Percentiles rank a stretch among this genome's conserved stretches.
Conservation (phyloP, 2,797 vertebrate species). For the Malacoctenus gilli region DNA sequence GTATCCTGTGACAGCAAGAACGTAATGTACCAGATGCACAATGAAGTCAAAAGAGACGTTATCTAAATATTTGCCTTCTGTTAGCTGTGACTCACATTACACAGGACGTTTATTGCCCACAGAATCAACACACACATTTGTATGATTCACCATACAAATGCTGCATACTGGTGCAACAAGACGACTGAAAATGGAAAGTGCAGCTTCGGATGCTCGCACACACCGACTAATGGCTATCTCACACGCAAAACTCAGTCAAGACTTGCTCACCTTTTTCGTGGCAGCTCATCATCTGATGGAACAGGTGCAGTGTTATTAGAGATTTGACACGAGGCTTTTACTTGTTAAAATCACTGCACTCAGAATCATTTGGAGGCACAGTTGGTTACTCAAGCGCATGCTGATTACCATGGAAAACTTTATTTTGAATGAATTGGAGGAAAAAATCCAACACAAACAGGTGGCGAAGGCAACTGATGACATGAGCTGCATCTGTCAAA, state of each 20-base stretch:
- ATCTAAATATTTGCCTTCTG: slow-evolving; percentile 1
- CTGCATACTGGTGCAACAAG: background rate
- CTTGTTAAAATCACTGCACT: background rate
- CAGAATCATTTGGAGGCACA: background rate
- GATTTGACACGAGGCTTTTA: background rate
- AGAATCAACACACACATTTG: background rate
- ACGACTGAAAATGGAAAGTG: too few relatives aligned
- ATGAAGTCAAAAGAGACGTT: background rate
- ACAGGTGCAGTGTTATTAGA: background rate
- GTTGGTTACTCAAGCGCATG: too few relatives aligned
- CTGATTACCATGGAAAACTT: too few relatives aligned
- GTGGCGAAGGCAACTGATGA: too few relatives aligned
- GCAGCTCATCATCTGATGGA: slow-evolving; percentile 75
- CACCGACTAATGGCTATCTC: background rate
- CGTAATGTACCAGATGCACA: slow-evolving; percentile 4
- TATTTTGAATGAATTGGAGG: too few relatives aligned
- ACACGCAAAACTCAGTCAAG: background rate
- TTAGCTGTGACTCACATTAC: slow-evolving; percentile 1
- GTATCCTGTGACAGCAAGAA: slow-evolving; percentile 50
- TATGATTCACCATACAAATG: background rate
- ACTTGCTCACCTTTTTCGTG: slow-evolving; percentile 62
- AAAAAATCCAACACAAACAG: too few relatives aligned
- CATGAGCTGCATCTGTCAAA: too few relatives aligned
- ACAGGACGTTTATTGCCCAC: background rate
- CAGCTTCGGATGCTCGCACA: too few relatives aligned